Percentiles rank a stretch among this genome's conserved stretches.
Evolutionary conservation across 2,888 invertebrate species (phyloP).

Genomic region (Dasypogon diadema): DNA sequence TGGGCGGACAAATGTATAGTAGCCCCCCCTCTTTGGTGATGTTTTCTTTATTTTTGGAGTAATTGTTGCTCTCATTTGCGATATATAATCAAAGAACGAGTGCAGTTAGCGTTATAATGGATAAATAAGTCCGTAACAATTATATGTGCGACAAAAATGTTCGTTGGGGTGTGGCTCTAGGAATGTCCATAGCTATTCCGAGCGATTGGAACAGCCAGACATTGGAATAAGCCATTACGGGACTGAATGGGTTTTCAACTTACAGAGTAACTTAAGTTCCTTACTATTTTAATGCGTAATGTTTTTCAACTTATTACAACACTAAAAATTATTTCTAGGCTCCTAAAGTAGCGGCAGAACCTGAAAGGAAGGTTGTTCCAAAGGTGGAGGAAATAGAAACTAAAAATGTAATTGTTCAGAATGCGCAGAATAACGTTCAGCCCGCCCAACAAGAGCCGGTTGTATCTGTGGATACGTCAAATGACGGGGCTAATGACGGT

Average conservation of each 20-base stretch:
- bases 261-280: too few relatives aligned
- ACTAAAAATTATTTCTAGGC: background rate
- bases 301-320: too few relatives aligned
- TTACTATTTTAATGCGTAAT: background rate
- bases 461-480: background rate
- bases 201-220: conserved; percentile 10
- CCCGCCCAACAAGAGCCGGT: background rate
- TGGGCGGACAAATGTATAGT: too few relatives aligned
- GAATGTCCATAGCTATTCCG: conserved; percentile 69
- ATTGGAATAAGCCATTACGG: background rate
- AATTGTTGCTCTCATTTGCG: background rate
- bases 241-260: conserved; percentile 20
- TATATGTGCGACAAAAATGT: conserved; percentile 57
- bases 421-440: background rate
- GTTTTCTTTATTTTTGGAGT: too few relatives aligned
- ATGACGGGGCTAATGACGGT: background rate
- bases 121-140: conserved; percentile 57
- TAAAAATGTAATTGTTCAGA: background rate
- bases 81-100: conserved; percentile 14
- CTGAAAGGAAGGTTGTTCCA: background rate
- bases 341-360: background rate
- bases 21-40: too few relatives aligned
- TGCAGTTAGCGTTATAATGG: conserved; percentile 49
- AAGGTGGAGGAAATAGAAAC: too few relatives aligned
- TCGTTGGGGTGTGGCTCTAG: conserved; percentile 67